phyloP scores from a whole-genome alignment of 2,113 vertebrate genomes.

The Thalassoma bifasciatum region DNA sequence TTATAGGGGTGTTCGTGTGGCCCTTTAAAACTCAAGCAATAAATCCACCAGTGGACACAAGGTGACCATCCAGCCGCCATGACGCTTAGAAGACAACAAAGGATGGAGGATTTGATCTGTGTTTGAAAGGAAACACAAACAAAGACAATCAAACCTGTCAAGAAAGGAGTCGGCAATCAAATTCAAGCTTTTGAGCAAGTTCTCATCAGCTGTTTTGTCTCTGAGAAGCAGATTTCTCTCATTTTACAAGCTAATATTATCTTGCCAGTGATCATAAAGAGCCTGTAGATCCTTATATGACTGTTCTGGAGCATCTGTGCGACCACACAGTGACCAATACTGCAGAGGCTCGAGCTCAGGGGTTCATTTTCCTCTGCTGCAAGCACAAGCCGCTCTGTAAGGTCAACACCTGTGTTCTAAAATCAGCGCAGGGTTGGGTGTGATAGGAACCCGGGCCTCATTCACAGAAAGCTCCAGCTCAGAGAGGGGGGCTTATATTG shows the following conservation, averaged over 20 bases:
- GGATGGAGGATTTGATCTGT: neutral
- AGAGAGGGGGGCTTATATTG: conserved; percentile 81
- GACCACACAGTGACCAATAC: conserved; percentile 38
- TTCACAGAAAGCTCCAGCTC: conserved; percentile 85
- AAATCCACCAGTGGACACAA: conserved; percentile 45
- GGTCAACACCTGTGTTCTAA: conserved; percentile 89
- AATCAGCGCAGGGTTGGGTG: conserved; percentile 81
- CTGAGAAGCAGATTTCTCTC: neutral
- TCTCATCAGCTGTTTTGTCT: neutral
- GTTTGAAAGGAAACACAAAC: no score
- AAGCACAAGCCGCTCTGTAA: conserved; percentile 81
- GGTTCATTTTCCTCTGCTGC: conserved; percentile 82
- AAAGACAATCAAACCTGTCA: neutral
- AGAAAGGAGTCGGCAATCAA: neutral
- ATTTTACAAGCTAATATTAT: neutral
- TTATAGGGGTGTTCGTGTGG: conserved; percentile 33
- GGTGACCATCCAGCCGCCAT: conserved; percentile 43
- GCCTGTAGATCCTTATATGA: conserved; percentile 35
- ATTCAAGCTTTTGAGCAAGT: neutral
- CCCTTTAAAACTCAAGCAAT: conserved; percentile 41
- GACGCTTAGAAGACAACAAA: conserved; percentile 16
- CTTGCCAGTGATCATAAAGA: neutral
- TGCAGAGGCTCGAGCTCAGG: conserved; percentile 51
- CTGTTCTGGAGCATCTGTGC: conserved; percentile 41
- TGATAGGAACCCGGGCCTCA: conserved; percentile 82